Evolutionary conservation across 2,113 vertebrate species (phyloP).

Genomic region (Gobiocypris rarus): DNA sequence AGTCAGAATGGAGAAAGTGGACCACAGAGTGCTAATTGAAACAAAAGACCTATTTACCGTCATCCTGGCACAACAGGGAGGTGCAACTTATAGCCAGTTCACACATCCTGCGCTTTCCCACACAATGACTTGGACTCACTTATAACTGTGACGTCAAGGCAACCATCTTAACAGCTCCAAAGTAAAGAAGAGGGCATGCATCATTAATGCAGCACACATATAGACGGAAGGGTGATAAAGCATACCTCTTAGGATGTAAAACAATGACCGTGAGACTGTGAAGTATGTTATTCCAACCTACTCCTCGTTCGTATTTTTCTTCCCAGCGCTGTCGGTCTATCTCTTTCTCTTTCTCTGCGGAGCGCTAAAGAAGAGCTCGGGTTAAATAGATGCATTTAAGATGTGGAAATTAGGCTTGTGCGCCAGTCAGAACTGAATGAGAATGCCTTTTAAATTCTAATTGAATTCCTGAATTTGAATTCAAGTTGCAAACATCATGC

Average conservation of each 20-base stretch:
- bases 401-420: constrained; percentile 74
- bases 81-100: constrained; percentile 42
- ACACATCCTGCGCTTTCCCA: constrained; percentile 51
- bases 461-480: neutral
- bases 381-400: constrained; percentile 78
- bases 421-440: neutral
- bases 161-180: constrained; percentile 27
- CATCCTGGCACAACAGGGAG: constrained; percentile 51
- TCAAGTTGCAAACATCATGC: neutral
- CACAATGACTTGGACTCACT: constrained; percentile 45
- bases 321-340: constrained; percentile 61
- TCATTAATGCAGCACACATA: constrained; percentile 30
- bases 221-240: constrained; percentile 60
- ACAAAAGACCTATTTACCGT: constrained; percentile 49
- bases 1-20: constrained; percentile 55
- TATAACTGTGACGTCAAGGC: constrained; percentile 32
- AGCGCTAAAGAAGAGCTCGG: constrained; percentile 68
- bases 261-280: constrained; percentile 74
- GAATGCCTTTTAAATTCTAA: neutral
- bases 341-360: constrained; percentile 56
- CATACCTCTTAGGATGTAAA: constrained; percentile 59
- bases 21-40: constrained; percentile 26
- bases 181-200: constrained; percentile 25
- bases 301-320: constrained; percentile 57
- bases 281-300: constrained; percentile 73